Conservation (phyloP, 2,888 invertebrate species). For the Folsomia candida region DNA sequence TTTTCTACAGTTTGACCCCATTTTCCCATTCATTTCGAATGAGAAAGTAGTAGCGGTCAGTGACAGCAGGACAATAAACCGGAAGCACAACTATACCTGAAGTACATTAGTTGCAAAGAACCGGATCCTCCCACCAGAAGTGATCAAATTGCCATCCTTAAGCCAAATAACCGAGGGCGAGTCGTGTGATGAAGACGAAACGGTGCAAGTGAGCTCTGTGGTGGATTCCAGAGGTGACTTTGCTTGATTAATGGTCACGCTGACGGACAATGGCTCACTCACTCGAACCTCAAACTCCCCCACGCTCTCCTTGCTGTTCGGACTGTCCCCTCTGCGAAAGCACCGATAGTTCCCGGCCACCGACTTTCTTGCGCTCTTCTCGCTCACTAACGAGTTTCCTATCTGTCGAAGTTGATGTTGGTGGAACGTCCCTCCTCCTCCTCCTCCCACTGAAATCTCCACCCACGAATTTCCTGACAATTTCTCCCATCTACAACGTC, state of each 20-base stretch:
- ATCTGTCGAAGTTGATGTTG: slow-evolving; percentile 27
- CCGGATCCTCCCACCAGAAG: slow-evolving; percentile 46
- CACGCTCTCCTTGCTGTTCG: slow-evolving; percentile 31
- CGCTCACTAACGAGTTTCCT: slow-evolving; percentile 45
- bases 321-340: slow-evolving; percentile 22
- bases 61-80: slow-evolving; percentile 5
- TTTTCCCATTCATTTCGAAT: no score
- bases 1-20: no score
- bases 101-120: slow-evolving; percentile 46
- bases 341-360: slow-evolving; percentile 46
- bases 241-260: slow-evolving; percentile 43
- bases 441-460: slow-evolving; percentile 23
- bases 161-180: slow-evolving; percentile 72
- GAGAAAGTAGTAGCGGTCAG: no score
- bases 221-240: slow-evolving; percentile 45
- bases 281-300: slow-evolving; percentile 46
- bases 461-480: slow-evolving; percentile 44
- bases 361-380: slow-evolving; percentile 32
- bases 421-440: background rate
- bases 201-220: slow-evolving; percentile 40
- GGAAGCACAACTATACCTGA: slow-evolving; percentile 33
- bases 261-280: slow-evolving; percentile 41
- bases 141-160: slow-evolving; percentile 49
- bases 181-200: slow-evolving; percentile 33
- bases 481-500: slow-evolving; percentile 46